Evolutionary conservation across 2,797 vertebrate genomes (phyloP).

Genomic region (Onychomys torridus): DNA sequence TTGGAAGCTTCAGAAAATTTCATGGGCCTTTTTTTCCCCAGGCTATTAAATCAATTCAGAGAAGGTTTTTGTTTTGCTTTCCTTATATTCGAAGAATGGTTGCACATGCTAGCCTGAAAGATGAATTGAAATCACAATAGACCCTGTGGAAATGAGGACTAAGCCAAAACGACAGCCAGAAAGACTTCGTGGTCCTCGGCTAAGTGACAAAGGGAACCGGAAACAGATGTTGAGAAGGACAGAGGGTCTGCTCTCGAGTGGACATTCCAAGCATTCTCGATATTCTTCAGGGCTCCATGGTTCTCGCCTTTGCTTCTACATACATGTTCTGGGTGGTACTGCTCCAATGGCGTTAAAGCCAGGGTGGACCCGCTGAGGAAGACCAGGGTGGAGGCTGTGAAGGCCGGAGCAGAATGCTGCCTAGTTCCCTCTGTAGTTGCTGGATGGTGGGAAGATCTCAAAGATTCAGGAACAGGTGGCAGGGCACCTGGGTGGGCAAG

Average conservation of each 20-base stretch:
- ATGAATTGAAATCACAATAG: conserved; percentile 50
- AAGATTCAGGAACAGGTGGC: neutral
- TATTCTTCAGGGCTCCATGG: neutral
- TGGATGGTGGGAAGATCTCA: neutral
- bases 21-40: neutral
- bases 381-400: neutral
- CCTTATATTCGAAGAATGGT: conserved; percentile 30
- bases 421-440: neutral
- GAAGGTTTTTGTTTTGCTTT: conserved; percentile 62
- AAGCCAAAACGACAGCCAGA: conserved; percentile 43
- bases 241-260: neutral
- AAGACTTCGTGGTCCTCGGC: neutral
- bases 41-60: conserved; percentile 37
- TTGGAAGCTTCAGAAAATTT: conserved; percentile 31
- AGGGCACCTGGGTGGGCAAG: neutral
- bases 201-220: conserved; percentile 61
- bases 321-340: neutral
- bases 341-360: neutral
- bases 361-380: neutral
- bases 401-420: neutral
- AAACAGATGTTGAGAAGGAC: conserved; percentile 60
- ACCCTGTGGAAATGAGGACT: neutral
- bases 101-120: conserved; percentile 24
- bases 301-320: neutral
- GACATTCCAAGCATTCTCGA: conserved; percentile 8